Conservation (phyloP, 1,140 invertebrate genomes). For the Meloidogyne floridensis region DNA sequence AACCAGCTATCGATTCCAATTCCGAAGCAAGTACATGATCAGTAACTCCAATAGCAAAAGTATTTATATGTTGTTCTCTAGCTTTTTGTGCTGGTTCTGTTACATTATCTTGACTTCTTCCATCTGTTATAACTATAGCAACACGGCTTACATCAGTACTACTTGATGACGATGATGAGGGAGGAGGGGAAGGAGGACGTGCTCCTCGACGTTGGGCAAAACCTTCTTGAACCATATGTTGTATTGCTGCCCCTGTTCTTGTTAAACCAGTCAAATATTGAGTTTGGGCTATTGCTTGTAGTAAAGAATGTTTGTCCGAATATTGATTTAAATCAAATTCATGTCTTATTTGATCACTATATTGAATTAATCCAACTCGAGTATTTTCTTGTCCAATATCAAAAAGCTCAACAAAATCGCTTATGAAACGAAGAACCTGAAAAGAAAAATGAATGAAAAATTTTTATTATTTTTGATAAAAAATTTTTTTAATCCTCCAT, state of each 20-base stretch:
- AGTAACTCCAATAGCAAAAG: slow-evolving; percentile 65
- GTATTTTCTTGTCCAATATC: slow-evolving; percentile 64
- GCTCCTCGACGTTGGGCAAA: slow-evolving; percentile 63
- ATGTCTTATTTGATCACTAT: slow-evolving; percentile 64
- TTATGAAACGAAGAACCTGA: slow-evolving; percentile 58
- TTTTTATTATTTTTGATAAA: not conserved
- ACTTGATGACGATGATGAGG: slow-evolving; percentile 11
- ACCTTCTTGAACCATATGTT: slow-evolving; percentile 65
- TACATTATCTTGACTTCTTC: slow-evolving; percentile 65
- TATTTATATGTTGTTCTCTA: slow-evolving; percentile 58
- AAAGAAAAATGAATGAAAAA: slow-evolving; percentile 15
- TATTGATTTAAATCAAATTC: slow-evolving; percentile 64
- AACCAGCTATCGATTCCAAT: slow-evolving; percentile 61
- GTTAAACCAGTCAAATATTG: slow-evolving; percentile 64
- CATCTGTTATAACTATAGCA: slow-evolving; percentile 65
- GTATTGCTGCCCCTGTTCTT: slow-evolving; percentile 63
- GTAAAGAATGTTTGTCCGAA: slow-evolving; percentile 54
- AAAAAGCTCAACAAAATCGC: slow-evolving; percentile 64
- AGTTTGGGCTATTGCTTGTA: slow-evolving; percentile 59
- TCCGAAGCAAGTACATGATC: slow-evolving; percentile 64
- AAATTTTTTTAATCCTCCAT: no score
- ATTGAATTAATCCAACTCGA: slow-evolving; percentile 63
- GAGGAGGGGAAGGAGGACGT: slow-evolving; percentile 38
- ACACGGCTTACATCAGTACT: slow-evolving; percentile 55
- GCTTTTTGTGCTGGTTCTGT: slow-evolving; percentile 61